Evolutionary conservation across 2,888 invertebrate genomes (phyloP).

Genomic region (Lordiphosa andalusiaca): DNA sequence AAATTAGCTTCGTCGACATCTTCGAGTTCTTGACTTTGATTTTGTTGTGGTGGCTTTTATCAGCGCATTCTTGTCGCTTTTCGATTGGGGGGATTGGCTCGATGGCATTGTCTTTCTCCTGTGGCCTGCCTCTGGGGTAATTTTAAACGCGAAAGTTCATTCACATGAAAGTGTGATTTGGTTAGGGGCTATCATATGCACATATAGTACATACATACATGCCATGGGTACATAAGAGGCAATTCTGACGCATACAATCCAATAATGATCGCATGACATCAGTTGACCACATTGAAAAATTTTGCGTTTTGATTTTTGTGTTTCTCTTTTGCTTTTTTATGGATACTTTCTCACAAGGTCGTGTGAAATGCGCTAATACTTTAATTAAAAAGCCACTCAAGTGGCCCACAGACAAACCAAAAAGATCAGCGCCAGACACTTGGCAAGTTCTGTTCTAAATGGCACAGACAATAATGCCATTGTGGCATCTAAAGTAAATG

Average conservation of each 20-base stretch:
- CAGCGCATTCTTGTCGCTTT: slow-evolving; percentile 46
- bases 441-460: slow-evolving; percentile 3
- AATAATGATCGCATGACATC: slow-evolving; percentile 58
- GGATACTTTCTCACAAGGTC: slow-evolving; percentile 42
- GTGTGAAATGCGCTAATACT: slow-evolving; percentile 46
- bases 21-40: slow-evolving; percentile 66
- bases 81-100: slow-evolving; percentile 2
- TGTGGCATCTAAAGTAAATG: slow-evolving; percentile 53
- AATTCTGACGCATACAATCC: slow-evolving; percentile 34
- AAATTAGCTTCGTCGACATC: slow-evolving; percentile 44
- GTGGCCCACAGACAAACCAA: slow-evolving; percentile 36
- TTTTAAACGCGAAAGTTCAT: slow-evolving; percentile 65
- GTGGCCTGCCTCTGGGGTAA: slow-evolving; percentile 25
- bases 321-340: slow-evolving; percentile 2
- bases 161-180: slow-evolving; percentile 48
- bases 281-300: slow-evolving; percentile 16
- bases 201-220: neutral
- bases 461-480: slow-evolving; percentile 22
- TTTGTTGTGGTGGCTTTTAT: slow-evolving; percentile 49
- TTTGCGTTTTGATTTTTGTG: slow-evolving; percentile 24
- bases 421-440: slow-evolving; percentile 30
- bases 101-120: slow-evolving; percentile 18
- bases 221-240: neutral
- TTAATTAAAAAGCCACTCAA: slow-evolving; percentile 53
- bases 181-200: slow-evolving; percentile 23